phyloP scores from a whole-genome alignment of 2,797 vertebrate species.

The Cynopterus sphinx region DNA sequence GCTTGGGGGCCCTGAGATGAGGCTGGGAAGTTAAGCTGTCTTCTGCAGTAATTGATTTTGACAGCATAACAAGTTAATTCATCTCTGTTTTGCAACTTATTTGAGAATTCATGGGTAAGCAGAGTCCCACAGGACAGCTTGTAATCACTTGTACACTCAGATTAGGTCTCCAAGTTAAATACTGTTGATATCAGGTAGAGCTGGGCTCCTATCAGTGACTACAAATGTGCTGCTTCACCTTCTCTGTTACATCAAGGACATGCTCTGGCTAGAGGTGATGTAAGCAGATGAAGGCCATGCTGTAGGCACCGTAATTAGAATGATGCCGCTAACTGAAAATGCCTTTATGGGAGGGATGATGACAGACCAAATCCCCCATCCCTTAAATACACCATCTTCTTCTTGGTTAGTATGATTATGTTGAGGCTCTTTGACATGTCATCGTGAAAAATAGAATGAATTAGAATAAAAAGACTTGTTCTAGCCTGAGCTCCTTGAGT shows the following conservation, averaged over 20 bases:
- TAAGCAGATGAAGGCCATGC: constrained; percentile 72
- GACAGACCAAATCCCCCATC: neutral
- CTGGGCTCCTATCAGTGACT: constrained; percentile 88
- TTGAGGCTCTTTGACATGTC: constrained; percentile 35
- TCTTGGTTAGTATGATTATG: neutral
- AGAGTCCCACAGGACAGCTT: constrained; percentile 92
- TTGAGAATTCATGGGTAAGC: constrained; percentile 93
- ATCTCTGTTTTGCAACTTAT: constrained; percentile 95
- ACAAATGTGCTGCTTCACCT: constrained; percentile 87
- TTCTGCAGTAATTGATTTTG: constrained; percentile 96
- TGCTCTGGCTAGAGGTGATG: constrained; percentile 58
- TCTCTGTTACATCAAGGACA: constrained; percentile 88
- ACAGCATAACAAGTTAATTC: constrained; percentile 97
- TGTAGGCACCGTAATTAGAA: constrained; percentile 68
- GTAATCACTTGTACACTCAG: constrained; percentile 96
- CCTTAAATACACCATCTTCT: neutral
- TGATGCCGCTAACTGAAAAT: constrained; percentile 57
- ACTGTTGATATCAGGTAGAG: constrained; percentile 92
- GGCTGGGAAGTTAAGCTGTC: constrained; percentile 85
- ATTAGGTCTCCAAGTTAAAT: constrained; percentile 95
- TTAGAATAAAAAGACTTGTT: constrained; percentile 65
- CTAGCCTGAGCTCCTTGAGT: constrained; percentile 63
- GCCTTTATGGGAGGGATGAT: constrained; percentile 32
- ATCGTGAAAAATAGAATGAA: constrained; percentile 62
- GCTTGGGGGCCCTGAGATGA: neutral